Evolutionary conservation across 2,888 invertebrate genomes (phyloP).

Genomic region (Anagyrus pseudococci): DNA sequence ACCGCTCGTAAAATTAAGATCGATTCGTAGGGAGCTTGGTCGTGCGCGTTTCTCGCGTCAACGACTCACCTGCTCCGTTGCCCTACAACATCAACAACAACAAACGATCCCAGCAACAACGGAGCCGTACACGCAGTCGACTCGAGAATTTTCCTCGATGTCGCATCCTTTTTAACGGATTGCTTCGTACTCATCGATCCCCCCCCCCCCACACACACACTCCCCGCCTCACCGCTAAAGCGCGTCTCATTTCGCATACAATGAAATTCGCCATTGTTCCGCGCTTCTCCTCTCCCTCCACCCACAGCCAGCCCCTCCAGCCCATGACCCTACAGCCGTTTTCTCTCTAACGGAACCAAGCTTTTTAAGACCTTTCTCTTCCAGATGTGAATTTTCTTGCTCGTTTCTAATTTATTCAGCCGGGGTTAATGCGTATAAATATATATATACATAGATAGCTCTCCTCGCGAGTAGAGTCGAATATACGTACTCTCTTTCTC

Average conservation of each 20-base stretch:
- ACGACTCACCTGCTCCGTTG: too few species aligned
- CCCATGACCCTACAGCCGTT: too few species aligned
- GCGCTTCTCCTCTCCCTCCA: not conserved
- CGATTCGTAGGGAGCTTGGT: slow-evolving; percentile 17
- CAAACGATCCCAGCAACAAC: too few species aligned
- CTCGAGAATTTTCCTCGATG: not conserved
- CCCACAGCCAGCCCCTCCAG: too few species aligned
- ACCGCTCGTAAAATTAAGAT: slow-evolving; percentile 27
- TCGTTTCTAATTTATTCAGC: slow-evolving; percentile 27
- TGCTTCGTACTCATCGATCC: not conserved
- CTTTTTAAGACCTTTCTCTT: too few species aligned
- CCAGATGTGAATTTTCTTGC: not conserved
- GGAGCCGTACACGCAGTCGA: too few species aligned
- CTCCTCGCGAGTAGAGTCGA: too few species aligned
- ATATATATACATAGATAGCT: not conserved
- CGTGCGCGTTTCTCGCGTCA: too few species aligned
- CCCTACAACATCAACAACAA: too few species aligned
- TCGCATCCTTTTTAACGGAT: not conserved
- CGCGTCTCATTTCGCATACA: not conserved
- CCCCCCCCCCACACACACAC: not conserved
- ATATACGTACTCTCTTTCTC: too few species aligned
- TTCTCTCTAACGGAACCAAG: too few species aligned
- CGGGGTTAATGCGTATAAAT: slow-evolving; percentile 9
- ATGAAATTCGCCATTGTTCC: not conserved
- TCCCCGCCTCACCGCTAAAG: not conserved